phyloP scores from a whole-genome alignment of 2,113 vertebrate species.

The Channa argus region DNA sequence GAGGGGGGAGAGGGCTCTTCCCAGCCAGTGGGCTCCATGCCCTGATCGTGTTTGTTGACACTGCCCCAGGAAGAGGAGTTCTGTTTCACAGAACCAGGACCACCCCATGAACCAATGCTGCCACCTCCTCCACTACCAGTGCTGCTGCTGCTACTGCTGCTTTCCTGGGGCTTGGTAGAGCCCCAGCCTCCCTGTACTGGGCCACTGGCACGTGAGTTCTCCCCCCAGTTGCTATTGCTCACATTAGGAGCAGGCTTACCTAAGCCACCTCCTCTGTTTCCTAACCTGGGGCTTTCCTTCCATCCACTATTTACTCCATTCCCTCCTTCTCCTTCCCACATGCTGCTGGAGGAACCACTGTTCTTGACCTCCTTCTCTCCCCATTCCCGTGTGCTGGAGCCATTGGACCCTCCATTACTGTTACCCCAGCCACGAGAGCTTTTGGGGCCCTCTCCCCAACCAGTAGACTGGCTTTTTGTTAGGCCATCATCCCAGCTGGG shows the following conservation, averaged over 20 bases:
- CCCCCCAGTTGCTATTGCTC: conserved; percentile 88
- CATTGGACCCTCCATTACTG: conserved; percentile 83
- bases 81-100: conserved; percentile 94
- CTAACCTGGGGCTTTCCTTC: conserved; percentile 87
- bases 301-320: conserved; percentile 75
- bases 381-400: conserved; percentile 76
- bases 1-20: conserved; percentile 97
- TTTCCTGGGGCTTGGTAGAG: conserved; percentile 91
- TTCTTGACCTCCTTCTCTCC: conserved; percentile 79
- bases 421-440: conserved; percentile 89
- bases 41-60: conserved; percentile 85
- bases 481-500: conserved; percentile 90
- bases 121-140: conserved; percentile 75
- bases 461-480: conserved; percentile 88
- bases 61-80: conserved; percentile 88
- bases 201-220: conserved; percentile 86
- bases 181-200: conserved; percentile 89
- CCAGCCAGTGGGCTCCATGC: conserved; percentile 93
- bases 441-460: conserved; percentile 93
- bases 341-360: conserved; percentile 77
- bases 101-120: conserved; percentile 92
- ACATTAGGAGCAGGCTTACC: conserved; percentile 70
- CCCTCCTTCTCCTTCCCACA: conserved; percentile 90
- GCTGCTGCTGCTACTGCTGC: conserved; percentile 84
- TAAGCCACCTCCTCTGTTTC: conserved; percentile 83